Conservation (phyloP, 2,888 invertebrate genomes). For the Pogonocherus hispidulus region DNA sequence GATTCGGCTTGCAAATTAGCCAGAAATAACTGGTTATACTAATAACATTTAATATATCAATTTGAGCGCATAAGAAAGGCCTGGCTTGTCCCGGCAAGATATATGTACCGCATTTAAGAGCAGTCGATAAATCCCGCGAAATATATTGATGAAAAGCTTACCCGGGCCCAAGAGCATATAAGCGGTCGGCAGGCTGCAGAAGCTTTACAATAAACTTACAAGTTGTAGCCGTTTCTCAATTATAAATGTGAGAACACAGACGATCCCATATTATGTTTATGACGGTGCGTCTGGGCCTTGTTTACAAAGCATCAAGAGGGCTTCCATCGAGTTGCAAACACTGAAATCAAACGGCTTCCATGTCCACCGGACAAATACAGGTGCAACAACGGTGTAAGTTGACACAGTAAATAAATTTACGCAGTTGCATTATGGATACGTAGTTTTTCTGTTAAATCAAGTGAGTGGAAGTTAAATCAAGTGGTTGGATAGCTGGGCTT, state of each 20-base stretch:
- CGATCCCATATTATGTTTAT: conserved; percentile 58
- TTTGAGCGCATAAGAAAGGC: conserved; percentile 43
- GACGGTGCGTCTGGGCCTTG: conserved; percentile 48
- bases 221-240: conserved; percentile 65
- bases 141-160: conserved; percentile 59
- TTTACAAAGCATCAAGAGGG: conserved; percentile 51
- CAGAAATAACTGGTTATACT: conserved; percentile 38
- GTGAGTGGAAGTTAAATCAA: too few species aligned
- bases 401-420: too few species aligned
- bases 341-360: background rate
- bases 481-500: too few species aligned
- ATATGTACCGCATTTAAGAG: conserved; percentile 54
- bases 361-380: too few species aligned
- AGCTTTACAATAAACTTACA: conserved; percentile 66
- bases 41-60: conserved; percentile 49
- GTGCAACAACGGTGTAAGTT: too few species aligned
- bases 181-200: conserved; percentile 59
- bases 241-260: conserved; percentile 65
- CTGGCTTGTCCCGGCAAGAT: conserved; percentile 46
- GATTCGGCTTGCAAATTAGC: conserved; percentile 29
- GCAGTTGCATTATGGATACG: too few species aligned
- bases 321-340: background rate
- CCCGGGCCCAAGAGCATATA: conserved; percentile 12
- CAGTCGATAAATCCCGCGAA: conserved; percentile 58
- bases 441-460: too few species aligned